Conservation (phyloP, 1,140 invertebrate species). For the Sitobion miscanthi region DNA sequence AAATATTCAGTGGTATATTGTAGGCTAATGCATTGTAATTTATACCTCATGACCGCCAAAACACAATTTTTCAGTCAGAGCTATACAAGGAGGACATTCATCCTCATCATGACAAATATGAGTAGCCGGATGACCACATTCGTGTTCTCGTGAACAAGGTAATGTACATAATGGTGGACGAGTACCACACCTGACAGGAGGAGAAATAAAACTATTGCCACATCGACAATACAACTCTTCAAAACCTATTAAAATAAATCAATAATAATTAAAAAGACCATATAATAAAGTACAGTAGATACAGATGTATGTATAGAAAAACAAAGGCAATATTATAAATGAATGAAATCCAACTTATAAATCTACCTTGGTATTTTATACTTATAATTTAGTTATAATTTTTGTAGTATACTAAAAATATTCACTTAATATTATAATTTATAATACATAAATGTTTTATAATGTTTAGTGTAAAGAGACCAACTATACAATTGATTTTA, state of each 20-base stretch:
- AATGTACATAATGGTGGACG: slow-evolving; percentile 78
- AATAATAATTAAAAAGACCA: background rate
- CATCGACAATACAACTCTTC: slow-evolving; percentile 93
- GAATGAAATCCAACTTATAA: background rate
- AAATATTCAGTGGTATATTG: background rate
- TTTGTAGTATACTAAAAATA: background rate
- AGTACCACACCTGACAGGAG: slow-evolving; percentile 90
- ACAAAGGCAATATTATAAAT: background rate
- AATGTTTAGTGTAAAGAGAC: background rate
- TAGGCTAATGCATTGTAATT: background rate
- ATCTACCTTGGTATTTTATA: background rate
- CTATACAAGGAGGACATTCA: slow-evolving; percentile 91
- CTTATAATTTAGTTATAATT: background rate
- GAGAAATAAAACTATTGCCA: slow-evolving; percentile 82
- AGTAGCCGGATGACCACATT: slow-evolving; percentile 80
- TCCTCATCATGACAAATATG: slow-evolving; percentile 79
- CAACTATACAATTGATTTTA: background rate
- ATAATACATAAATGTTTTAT: background rate
- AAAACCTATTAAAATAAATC: slow-evolving; percentile 69
- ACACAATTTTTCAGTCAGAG: slow-evolving; percentile 86
- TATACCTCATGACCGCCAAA: slow-evolving; percentile 86
- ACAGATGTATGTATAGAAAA: background rate
- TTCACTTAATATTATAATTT: background rate
- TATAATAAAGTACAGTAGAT: background rate
- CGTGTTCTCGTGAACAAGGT: slow-evolving; percentile 78